A percentile compares a stretch with the other conserved stretches of the same genome.
These are phyloP conservation scores for Drosophila yooni DNA, from an alignment of 2,888 invertebrate species.

Conservation along the genomic window DNA sequence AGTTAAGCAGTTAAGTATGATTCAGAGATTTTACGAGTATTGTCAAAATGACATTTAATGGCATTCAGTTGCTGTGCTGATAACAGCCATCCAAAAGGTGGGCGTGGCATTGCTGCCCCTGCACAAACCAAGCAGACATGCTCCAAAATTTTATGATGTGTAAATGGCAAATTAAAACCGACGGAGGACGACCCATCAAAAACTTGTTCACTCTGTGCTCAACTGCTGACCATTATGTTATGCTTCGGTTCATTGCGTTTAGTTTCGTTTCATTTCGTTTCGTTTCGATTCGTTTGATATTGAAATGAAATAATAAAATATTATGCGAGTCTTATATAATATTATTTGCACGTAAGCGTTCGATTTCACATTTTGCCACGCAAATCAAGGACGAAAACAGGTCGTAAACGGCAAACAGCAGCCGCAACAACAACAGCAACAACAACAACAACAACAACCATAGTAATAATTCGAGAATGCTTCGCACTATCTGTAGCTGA, in stretches of 20 bases:
- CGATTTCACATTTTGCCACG: conserved; percentile 20
- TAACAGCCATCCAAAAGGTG: neutral
- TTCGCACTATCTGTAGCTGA: conserved; percentile 43
- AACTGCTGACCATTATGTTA: conserved; percentile 28
- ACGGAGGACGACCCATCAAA: conserved; percentile 32
- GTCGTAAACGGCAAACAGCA: conserved; percentile 52
- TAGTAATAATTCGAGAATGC: conserved; percentile 37
- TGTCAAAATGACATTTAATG: conserved; percentile 30
- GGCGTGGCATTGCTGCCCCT: conserved; percentile 22
- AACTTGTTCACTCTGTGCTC: conserved; percentile 6
- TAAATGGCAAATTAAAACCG: conserved; percentile 65
- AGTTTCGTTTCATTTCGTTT: conserved; percentile 7
- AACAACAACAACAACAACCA: conserved; percentile 30
- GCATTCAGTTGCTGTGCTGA: conserved; percentile 8
- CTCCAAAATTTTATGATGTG: conserved; percentile 63
- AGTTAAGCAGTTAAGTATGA: conserved; percentile 1
- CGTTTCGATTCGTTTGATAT: conserved; percentile 25
- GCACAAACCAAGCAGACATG: conserved; percentile 23
- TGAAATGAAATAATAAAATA: conserved; percentile 57
- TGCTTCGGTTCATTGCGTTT: neutral
- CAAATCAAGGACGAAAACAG: conserved; percentile 50
- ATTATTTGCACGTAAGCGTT: conserved; percentile 53
- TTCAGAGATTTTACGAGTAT: conserved; percentile 14
- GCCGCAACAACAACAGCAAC: conserved; percentile 23
- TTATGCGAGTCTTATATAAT: conserved; percentile 42